Evolutionary conservation across 2,888 invertebrate genomes (phyloP).

Genomic region (Caenorhabditis sp.): DNA sequence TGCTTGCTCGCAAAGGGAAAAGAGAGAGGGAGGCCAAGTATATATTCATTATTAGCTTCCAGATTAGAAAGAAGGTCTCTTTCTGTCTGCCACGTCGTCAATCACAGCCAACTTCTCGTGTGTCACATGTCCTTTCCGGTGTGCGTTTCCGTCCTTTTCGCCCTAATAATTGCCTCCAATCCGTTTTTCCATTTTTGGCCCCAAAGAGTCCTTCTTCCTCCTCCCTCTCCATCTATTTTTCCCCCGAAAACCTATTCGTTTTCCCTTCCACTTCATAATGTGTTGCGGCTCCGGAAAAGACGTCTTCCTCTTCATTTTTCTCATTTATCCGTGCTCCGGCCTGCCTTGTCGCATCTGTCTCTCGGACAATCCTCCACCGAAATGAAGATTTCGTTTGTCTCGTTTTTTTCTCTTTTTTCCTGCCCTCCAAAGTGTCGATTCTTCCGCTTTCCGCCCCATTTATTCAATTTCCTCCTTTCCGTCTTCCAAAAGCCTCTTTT

Average conservation of each 20-base stretch:
- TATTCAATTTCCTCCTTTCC: background rate
- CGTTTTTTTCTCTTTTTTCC: constrained; percentile 1
- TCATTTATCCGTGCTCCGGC: constrained; percentile 25
- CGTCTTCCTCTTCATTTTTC: constrained; percentile 32
- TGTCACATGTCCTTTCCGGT: constrained; percentile 43
- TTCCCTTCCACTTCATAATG: constrained; percentile 37
- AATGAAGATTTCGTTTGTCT: background rate
- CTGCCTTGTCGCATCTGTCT: constrained; percentile 30
- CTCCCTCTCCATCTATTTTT: too few relatives aligned
- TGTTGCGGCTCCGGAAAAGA: too few relatives aligned
- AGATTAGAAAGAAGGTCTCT: too few relatives aligned
- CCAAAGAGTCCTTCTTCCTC: background rate
- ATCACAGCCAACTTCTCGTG: constrained; percentile 17
- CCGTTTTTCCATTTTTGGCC: constrained; percentile 19
- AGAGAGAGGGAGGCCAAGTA: too few relatives aligned
- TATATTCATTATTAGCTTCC: too few relatives aligned
- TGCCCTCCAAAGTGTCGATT: background rate
- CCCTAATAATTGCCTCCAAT: constrained; percentile 39
- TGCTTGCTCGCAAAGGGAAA: too few relatives aligned
- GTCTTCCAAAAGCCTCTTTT: too few relatives aligned
- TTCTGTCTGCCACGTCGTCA: constrained; percentile 27
- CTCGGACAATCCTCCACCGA: constrained; percentile 1
- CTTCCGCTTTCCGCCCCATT: background rate
- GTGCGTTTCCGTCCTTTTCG: background rate
- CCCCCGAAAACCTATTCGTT: constrained; percentile 24